A percentile compares a stretch with the other conserved stretches of the same genome.
Conservation (phyloP, 2,888 invertebrate genomes). For the Polymixis flavicincta region DNA sequence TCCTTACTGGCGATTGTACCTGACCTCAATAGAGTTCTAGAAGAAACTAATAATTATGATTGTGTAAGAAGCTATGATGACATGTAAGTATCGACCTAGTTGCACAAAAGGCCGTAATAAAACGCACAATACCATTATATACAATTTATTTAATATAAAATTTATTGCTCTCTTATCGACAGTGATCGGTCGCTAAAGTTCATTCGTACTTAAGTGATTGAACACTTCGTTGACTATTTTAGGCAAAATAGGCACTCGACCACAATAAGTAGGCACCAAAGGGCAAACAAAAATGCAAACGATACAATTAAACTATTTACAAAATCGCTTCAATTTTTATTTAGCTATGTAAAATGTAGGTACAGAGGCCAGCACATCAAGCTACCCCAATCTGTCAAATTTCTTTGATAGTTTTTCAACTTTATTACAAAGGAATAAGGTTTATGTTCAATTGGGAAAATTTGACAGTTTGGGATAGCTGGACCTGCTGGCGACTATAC, state of each 20-base stretch:
- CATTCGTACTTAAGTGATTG: constrained; percentile 55
- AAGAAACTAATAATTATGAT: constrained; percentile 23
- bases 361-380: too few species aligned
- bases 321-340: not conserved
- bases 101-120: constrained; percentile 22
- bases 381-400: too few species aligned
- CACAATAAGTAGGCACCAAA: constrained; percentile 62
- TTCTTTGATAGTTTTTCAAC: too few species aligned
- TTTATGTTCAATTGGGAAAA: too few species aligned
- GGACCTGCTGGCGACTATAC: too few species aligned
- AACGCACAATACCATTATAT: constrained; percentile 44
- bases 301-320: constrained; percentile 15
- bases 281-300: constrained; percentile 26
- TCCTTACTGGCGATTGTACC: constrained; percentile 5
- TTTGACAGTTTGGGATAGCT: too few species aligned
- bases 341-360: not conserved
- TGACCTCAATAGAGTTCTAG: constrained; percentile 28
- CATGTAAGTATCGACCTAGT: constrained; percentile 3
- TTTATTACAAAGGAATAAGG: too few species aligned
- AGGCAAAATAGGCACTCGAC: constrained; percentile 70
- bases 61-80: constrained; percentile 16
- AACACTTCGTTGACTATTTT: constrained; percentile 68
- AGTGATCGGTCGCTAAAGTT: constrained; percentile 51
- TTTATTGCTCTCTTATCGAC: constrained; percentile 69
- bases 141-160: constrained; percentile 69